Evolutionary conservation across 2,888 invertebrate species (phyloP), one percentile per base, ranked within the genome.

Genomic region (Punctoribates punctum): DNA sequence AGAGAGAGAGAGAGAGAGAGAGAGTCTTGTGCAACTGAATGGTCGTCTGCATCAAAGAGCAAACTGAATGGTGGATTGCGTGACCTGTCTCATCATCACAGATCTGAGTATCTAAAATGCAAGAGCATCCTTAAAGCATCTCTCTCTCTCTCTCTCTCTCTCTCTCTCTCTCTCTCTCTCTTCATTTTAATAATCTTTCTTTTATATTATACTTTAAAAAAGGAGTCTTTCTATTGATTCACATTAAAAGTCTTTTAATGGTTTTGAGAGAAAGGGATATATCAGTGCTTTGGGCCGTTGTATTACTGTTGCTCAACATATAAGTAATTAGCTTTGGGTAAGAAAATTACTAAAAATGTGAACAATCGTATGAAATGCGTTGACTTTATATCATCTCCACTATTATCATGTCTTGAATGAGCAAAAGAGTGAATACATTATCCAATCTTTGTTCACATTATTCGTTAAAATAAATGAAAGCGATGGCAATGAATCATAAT

Each of bases 1-100:
- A 29, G 62, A 62, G 62, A 62, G 62, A 29, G 27, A 62, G 62
- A 29, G 62, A 62, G 29, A 62, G 62, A 62, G 29, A 62, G 62
- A 29, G 62, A 23, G 27, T 29, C 25, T 62, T 25, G 27, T 62
- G 29, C 1, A 29, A 27, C 6, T 27, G 25, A n/a, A n/a, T n/a
- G 34, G 34, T 34, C 34, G 62, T 62, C 62, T 25, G 62, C 62
- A 62, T 62, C 62, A 62, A 29, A 62, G 62, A 62, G 62, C 25
- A 62, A 62, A 62, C 62, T 62, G 25, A 62, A 62, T 62, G 62
- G 27, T 29, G 8, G 11, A 15, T 62, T 62, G 62, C 62, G 62
- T 62, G 62, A 62, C 62, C 25, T 62, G 62, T 62, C 62, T 62
- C 11, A 11, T 29, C 17, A 6, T 27, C 34, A 34, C 8, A 62